Conservation (phyloP, 2,888 invertebrate species). For the Drosophila mettleri region DNA sequence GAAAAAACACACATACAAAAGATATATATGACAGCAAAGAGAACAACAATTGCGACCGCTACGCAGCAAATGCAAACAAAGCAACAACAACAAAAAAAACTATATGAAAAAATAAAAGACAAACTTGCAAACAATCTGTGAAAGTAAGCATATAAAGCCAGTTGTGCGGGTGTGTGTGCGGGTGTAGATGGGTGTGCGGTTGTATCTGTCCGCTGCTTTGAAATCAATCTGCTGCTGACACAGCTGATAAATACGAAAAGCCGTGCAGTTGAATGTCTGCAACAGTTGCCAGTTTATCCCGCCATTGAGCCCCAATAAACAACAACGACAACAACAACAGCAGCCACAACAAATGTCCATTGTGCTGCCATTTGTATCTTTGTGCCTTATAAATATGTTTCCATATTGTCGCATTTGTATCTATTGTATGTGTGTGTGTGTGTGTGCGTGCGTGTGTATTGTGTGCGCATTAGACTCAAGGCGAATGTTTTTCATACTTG, state of each 20-base stretch:
- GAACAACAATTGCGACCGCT: slow-evolving; percentile 29
- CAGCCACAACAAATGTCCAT: slow-evolving; percentile 16
- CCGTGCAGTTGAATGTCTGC: slow-evolving; percentile 46
- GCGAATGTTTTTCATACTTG: slow-evolving; percentile 42
- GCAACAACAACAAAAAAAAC: slow-evolving; percentile 8
- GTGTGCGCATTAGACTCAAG: slow-evolving; percentile 29
- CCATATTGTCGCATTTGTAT: slow-evolving; percentile 34
- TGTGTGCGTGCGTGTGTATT: neutral
- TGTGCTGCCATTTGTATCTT: slow-evolving; percentile 28
- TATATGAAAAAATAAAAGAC: slow-evolving; percentile 6
- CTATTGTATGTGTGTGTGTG: neutral
- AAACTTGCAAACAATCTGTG: slow-evolving; percentile 45
- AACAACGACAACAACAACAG: slow-evolving; percentile 36
- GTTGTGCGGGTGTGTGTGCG: slow-evolving; percentile 6
- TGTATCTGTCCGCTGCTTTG: slow-evolving; percentile 47
- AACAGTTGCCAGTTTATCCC: slow-evolving; percentile 51
- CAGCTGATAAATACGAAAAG: slow-evolving; percentile 55
- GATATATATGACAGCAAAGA: slow-evolving; percentile 44
- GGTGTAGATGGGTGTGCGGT: neutral
- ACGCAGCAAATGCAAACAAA: slow-evolving; percentile 31
- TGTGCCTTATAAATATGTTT: slow-evolving; percentile 48
- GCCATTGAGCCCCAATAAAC: slow-evolving; percentile 47
- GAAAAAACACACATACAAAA: slow-evolving; percentile 10
- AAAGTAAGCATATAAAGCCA: slow-evolving; percentile 61
- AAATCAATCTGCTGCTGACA: slow-evolving; percentile 71